Conservation (phyloP, 1,140 invertebrate genomes). For the Teleopsis dalmanni region DNA sequence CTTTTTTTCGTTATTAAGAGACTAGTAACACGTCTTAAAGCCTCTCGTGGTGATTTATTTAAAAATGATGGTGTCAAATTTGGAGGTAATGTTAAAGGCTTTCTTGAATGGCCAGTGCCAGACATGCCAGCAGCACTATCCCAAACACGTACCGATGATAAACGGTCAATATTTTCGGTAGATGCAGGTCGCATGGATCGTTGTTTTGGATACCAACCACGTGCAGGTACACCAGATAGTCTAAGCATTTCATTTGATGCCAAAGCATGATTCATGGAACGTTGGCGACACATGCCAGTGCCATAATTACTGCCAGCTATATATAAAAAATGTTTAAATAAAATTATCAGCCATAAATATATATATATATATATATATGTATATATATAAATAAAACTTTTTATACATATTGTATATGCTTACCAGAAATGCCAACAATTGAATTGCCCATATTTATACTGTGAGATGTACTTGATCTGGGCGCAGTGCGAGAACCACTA, state of each 20-base stretch:
- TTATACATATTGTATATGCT: conserved; percentile 16
- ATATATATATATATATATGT: background rate
- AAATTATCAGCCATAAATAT: background rate
- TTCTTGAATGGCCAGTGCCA: conserved; percentile 47
- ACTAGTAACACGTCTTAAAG: conserved; percentile 74
- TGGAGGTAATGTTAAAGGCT: conserved; percentile 72
- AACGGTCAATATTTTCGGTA: conserved; percentile 72
- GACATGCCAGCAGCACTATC: conserved; percentile 39
- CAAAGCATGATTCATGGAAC: conserved; percentile 58
- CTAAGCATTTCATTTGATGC: conserved; percentile 68
- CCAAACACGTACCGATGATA: conserved; percentile 47
- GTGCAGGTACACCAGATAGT: conserved; percentile 66
- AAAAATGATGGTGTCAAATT: conserved; percentile 79
- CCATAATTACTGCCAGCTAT: conserved; percentile 31
- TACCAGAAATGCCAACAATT: conserved; percentile 33
- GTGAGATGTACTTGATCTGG: conserved; percentile 55
- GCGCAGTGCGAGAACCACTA: conserved; percentile 45
- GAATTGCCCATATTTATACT: conserved; percentile 45
- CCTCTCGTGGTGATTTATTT: conserved; percentile 75
- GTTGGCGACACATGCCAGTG: conserved; percentile 54
- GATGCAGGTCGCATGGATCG: conserved; percentile 64
- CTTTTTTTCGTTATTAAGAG: conserved; percentile 68
- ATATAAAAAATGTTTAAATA: background rate
- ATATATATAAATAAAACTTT: background rate
- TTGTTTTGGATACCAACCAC: conserved; percentile 76